These are phyloP conservation scores for Eucera pruinosa DNA, from an alignment of 2,888 invertebrate genomes.

Conservation along the genomic window DNA sequence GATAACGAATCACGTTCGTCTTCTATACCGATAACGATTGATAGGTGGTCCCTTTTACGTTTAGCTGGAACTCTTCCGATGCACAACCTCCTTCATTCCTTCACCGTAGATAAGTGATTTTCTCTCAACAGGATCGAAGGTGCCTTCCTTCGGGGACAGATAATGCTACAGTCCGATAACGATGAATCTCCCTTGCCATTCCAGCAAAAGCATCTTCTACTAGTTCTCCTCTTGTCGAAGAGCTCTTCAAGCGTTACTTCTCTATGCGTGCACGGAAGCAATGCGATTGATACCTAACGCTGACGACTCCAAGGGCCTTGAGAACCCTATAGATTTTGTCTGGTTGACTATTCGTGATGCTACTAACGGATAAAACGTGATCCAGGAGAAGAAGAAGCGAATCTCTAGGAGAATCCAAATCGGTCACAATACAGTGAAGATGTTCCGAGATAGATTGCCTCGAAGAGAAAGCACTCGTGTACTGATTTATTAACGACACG, in stretches of 20 bases:
- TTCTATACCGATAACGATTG: conserved; percentile 53
- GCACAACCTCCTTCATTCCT: conserved; percentile 19
- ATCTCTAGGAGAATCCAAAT: neutral
- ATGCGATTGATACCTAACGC: conserved; percentile 19
- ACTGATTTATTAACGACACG: conserved; percentile 42
- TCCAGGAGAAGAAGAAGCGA: neutral
- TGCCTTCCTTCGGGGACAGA: conserved; percentile 36
- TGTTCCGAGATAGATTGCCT: neutral
- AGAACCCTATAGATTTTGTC: neutral
- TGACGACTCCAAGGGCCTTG: conserved; percentile 3
- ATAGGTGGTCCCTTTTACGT: conserved; percentile 27
- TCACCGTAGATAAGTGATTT: conserved; percentile 42
- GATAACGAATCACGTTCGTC: conserved; percentile 58
- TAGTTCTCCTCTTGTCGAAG: neutral
- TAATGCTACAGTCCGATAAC: conserved; percentile 37
- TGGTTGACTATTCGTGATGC: neutral
- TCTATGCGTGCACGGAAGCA: conserved; percentile 11
- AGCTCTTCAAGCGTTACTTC: conserved; percentile 10
- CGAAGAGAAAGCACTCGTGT: conserved; percentile 22
- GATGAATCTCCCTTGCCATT: conserved; percentile 20
- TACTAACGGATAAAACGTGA: neutral
- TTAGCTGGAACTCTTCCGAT: neutral
- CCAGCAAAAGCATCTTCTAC: neutral
- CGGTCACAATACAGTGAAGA: neutral
- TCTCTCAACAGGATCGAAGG: conserved; percentile 23